These are phyloP conservation scores for Malurus alboscapulatus DNA, from an alignment of 2,113 vertebrate species.

Conservation along the genomic window DNA sequence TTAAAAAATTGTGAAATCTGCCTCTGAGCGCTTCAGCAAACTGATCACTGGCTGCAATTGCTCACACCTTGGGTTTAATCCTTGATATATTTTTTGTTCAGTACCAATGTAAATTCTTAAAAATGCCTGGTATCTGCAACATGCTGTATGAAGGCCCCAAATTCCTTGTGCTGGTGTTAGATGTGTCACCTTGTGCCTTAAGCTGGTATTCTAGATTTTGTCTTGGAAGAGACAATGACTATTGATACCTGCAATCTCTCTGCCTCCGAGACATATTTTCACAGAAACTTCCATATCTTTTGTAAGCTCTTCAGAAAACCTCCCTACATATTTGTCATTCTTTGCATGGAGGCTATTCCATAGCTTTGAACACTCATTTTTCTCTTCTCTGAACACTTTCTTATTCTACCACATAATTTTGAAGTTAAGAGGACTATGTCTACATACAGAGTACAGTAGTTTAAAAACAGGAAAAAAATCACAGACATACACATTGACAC, in stretches of 20 bases:
- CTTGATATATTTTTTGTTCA: not conserved
- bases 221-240: not conserved
- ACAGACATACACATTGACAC: not conserved
- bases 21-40: not conserved
- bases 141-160: not conserved
- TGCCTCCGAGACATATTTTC: not conserved
- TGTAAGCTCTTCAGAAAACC: not conserved
- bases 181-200: not conserved
- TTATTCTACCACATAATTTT: not conserved
- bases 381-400: not conserved
- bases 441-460: not conserved
- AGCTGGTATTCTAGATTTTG: not conserved
- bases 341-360: not conserved
- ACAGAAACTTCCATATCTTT: not conserved
- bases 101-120: not conserved
- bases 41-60: not conserved
- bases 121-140: not conserved
- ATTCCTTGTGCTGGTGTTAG: too few relatives aligned
- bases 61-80: rapidly evolving
- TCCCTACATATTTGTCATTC: not conserved
- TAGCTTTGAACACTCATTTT: not conserved
- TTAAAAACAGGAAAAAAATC: not conserved
- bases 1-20: not conserved
- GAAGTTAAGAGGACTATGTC: not conserved
- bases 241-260: rapidly evolving